Percentiles rank a stretch among this genome's conserved stretches.
Evolutionary conservation across 1,140 invertebrate species (phyloP).

Genomic region (Bombus sylvicola): DNA sequence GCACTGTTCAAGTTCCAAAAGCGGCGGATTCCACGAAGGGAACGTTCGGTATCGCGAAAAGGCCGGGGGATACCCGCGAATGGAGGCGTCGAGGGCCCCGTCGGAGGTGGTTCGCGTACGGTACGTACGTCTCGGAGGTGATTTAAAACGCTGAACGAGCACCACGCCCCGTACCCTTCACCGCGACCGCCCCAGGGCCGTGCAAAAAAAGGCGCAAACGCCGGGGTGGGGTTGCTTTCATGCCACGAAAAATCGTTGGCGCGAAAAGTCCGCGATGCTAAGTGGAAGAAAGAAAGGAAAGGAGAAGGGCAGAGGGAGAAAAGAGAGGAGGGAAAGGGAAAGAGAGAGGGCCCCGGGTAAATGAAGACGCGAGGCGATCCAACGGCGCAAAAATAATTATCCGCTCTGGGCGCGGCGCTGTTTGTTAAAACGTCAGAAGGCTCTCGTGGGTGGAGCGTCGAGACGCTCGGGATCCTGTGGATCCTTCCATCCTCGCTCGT

Average conservation of each 20-base stretch:
- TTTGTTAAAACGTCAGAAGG: constrained; percentile 77
- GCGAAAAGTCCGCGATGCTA: background rate
- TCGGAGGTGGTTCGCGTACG: constrained; percentile 62
- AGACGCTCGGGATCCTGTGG: constrained; percentile 33
- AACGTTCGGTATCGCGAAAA: background rate
- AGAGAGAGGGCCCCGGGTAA: constrained; percentile 64
- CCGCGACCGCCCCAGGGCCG: constrained; percentile 62
- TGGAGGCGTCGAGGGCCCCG: constrained; percentile 56
- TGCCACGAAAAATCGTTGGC: constrained; percentile 72
- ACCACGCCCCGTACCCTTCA: constrained; percentile 54
- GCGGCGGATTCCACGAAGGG: background rate
- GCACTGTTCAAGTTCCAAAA: background rate
- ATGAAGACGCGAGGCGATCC: constrained; percentile 75
- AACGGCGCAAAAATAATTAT: constrained; percentile 74
- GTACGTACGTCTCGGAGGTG: constrained; percentile 69
- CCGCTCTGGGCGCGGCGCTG: constrained; percentile 74
- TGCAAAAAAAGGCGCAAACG: constrained; percentile 64
- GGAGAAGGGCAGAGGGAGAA: background rate
- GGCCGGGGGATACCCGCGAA: constrained; percentile 28
- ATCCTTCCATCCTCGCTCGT: constrained; percentile 25
- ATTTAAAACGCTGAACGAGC: constrained; percentile 76
- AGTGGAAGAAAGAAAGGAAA: too few species aligned
- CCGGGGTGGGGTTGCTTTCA: constrained; percentile 49
- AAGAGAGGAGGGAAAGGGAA: background rate
- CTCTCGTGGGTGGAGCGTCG: constrained; percentile 73